A percentile compares a stretch with the other conserved stretches of the same genome.
These are phyloP conservation scores for Baronia brevicornis DNA, from an alignment of 2,888 invertebrate species.

Conservation along the genomic window DNA sequence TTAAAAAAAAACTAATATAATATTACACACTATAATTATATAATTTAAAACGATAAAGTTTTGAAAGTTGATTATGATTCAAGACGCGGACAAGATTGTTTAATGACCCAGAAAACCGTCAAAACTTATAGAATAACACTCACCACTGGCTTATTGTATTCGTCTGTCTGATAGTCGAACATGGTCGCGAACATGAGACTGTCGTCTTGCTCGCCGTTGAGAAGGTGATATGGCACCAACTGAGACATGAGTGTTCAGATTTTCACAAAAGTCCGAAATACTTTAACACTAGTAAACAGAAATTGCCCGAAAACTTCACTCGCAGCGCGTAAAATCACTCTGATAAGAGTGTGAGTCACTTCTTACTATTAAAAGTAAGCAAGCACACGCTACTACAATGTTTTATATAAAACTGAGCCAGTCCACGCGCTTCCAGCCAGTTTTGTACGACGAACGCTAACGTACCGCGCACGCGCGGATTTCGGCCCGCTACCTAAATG, in stretches of 20 bases:
- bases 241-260: constrained; percentile 75
- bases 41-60: constrained; percentile 28
- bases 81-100: constrained; percentile 24
- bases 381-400: constrained; percentile 65
- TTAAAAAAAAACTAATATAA: constrained; percentile 19
- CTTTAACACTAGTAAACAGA: constrained; percentile 38
- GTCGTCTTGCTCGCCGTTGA: constrained; percentile 69
- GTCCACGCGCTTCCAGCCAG: constrained; percentile 56
- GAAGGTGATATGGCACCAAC: constrained; percentile 74
- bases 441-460: constrained; percentile 60
- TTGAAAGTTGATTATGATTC: constrained; percentile 49
- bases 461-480: constrained; percentile 63
- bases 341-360: constrained; percentile 69
- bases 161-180: constrained; percentile 71
- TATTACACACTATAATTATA: too few species aligned
- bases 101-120: constrained; percentile 16
- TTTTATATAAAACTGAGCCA: constrained; percentile 72
- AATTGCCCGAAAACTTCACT: constrained; percentile 43
- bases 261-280: constrained; percentile 51
- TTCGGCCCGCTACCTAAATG: constrained; percentile 33
- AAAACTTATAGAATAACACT: constrained; percentile 29
- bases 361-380: constrained; percentile 45
- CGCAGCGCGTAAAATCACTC: constrained; percentile 45
- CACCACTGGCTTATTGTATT: constrained; percentile 62
- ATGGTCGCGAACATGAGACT: constrained; percentile 74